Base-by-base conservation (phyloP, 1,140 invertebrate genomes). In the Oryctes rhinoceros region DNA sequence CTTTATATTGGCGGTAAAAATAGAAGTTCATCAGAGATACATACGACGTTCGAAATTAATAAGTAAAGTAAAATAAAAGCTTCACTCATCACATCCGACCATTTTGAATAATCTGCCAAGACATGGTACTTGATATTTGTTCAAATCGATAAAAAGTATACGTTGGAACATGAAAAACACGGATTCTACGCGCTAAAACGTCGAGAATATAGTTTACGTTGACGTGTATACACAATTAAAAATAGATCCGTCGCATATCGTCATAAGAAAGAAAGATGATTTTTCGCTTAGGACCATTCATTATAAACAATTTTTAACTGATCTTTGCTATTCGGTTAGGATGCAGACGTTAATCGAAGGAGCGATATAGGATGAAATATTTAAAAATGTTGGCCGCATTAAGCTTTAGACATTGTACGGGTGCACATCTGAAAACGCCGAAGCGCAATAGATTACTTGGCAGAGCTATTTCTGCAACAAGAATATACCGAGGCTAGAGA, bases 401-500 rank as follows among this genome's bases (percentile, higher is more conserved):
- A n/a, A 59, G 53, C 15, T 44, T 44, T 44, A 59, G 53, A 59
- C 53, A 18, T 44, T 18, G 24, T 24, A 71, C 20, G 65, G n/a
- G 65, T 35, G 18, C 47, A 76, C 75, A 76, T 76, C 75, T 76
- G 75, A 76, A 76, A 47, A 76, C 15, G 37, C 39, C 18, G 20
- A 76, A 44, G 75, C 75, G 75, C 47, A 76, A 76, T 76, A 76
- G 75, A 76, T 76, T 76, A 76, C 35, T 76, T 76, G 75, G 75
- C 75, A 44, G 75, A 18, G 75, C 75, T 76, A 76, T 76, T 76
- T 76, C 75, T 76, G 75, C 75, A 76, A 49, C 75, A 49, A 47
- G 75, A 76, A 47, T 76, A 76, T 18, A 48, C 65, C 65, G 53
- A n/a, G 53, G 53, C 53, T 30, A 30, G 65, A 76, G 35, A 20